A percentile compares a stretch with the other conserved stretches of the same genome.
Conservation (phyloP, 1,140 invertebrate species). For the Anagrus nilaparvatae region DNA sequence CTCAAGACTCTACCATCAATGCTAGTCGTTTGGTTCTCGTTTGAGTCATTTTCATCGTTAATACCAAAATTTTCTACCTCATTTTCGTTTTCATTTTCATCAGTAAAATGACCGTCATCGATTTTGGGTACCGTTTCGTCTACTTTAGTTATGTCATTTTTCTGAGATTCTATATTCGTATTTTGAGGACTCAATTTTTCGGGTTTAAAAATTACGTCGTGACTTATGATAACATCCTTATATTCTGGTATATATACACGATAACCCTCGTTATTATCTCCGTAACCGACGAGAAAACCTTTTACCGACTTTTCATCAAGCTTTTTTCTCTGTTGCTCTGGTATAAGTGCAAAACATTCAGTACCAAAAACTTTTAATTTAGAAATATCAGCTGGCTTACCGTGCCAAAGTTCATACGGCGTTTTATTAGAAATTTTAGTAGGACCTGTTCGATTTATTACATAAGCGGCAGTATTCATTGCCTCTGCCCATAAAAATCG, state of each 20-base stretch:
- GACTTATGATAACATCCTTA: background rate
- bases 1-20: background rate
- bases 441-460: conserved; percentile 28
- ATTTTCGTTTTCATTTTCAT: background rate
- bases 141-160: too few relatives aligned
- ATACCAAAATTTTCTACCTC: background rate
- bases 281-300: conserved; percentile 21
- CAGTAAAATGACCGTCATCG: background rate
- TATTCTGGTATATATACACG: background rate
- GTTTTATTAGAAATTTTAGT: conserved; percentile 19
- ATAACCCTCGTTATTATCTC: background rate
- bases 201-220: background rate
- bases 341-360: conserved; percentile 19
- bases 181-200: background rate
- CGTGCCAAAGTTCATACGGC: conserved; percentile 27
- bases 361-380: conserved; percentile 17
- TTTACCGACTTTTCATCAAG: conserved; percentile 21
- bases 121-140: background rate
- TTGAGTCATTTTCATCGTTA: too few relatives aligned
- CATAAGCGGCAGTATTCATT: conserved; percentile 26
- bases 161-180: background rate
- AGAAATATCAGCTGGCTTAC: conserved; percentile 7
- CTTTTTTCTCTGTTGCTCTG: conserved; percentile 20
- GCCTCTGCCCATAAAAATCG: conserved; percentile 27
- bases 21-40: background rate